Percentiles rank a stretch among this genome's conserved stretches.
phyloP scores from a whole-genome alignment of 2,113 vertebrate species.

The Zosterops pallidus region DNA sequence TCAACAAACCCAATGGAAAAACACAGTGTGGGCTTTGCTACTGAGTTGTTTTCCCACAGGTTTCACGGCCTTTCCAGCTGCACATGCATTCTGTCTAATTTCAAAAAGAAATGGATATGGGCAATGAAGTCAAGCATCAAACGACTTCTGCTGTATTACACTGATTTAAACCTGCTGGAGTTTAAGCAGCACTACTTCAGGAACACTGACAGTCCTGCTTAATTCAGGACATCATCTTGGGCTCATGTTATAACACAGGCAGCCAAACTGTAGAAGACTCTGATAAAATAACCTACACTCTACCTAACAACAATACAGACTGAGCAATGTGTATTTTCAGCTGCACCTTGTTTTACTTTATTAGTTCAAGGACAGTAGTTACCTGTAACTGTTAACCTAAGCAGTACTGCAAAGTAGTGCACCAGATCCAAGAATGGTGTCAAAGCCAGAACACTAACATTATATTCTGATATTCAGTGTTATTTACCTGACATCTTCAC shows the following conservation, averaged over 20 bases:
- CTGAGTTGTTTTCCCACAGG: neutral
- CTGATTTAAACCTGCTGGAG: neutral
- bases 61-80: neutral
- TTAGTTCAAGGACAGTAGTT: neutral
- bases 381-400: neutral
- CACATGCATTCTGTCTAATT: neutral
- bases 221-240: neutral
- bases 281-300: neutral
- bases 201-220: neutral
- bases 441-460: neutral
- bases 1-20: neutral
- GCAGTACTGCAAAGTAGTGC: neutral
- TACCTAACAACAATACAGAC: neutral
- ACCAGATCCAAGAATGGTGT: neutral
- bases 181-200: neutral
- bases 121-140: neutral
- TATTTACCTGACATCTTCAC: constrained; percentile 97
- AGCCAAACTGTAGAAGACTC: neutral
- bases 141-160: neutral
- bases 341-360: neutral
- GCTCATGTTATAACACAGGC: neutral
- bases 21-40: neutral
- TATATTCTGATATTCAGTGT: neutral
- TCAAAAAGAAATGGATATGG: neutral
- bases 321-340: neutral